Percentiles rank a stretch among this genome's conserved stretches.
phyloP scores from a whole-genome alignment of 2,113 vertebrate genomes.

The Axis porcinus region DNA sequence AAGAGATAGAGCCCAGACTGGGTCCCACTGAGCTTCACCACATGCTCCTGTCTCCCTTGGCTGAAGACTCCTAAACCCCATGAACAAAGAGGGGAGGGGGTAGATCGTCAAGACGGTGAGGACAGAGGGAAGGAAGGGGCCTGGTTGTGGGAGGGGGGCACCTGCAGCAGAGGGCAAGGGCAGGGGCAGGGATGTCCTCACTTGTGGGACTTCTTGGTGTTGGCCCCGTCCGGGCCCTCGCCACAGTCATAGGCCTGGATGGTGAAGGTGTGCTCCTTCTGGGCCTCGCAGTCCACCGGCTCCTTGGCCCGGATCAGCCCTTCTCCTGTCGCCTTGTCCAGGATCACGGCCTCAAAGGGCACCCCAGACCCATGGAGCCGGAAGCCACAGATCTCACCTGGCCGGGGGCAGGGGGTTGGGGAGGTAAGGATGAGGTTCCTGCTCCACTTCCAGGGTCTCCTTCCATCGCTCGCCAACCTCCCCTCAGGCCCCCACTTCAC shows the following conservation, averaged over 20 bases:
- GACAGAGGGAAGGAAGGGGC: not conserved
- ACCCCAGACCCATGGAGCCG: conserved; percentile 93
- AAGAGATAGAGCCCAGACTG: not conserved
- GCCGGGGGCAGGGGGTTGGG: not conserved
- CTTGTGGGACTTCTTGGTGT: conserved; percentile 99
- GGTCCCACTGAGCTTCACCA: not conserved
- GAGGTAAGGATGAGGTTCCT: not conserved
- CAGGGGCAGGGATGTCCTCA: conserved; percentile 67
- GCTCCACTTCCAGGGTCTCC: not conserved
- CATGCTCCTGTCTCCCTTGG: not conserved
- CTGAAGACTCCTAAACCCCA: not conserved
- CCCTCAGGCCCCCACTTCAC: not conserved
- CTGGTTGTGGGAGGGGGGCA: not conserved
- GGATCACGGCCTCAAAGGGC: conserved; percentile 96
- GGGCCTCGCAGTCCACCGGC: conserved; percentile 95
- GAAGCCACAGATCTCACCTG: conserved; percentile 98
- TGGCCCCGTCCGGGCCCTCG: conserved; percentile 94
- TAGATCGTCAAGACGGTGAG: not conserved
- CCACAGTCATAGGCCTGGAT: conserved; percentile 99
- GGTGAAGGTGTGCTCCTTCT: conserved; percentile 97
- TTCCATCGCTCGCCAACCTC: not conserved
- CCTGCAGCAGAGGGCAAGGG: not conserved
- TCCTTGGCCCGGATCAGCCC: conserved; percentile 96
- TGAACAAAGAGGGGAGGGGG: not conserved
- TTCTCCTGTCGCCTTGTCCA: conserved; percentile 96